Evolutionary conservation across 1,140 invertebrate genomes (phyloP), one percentile per base, ranked within the genome.

Genomic region (Macrocentrus cingulum): DNA sequence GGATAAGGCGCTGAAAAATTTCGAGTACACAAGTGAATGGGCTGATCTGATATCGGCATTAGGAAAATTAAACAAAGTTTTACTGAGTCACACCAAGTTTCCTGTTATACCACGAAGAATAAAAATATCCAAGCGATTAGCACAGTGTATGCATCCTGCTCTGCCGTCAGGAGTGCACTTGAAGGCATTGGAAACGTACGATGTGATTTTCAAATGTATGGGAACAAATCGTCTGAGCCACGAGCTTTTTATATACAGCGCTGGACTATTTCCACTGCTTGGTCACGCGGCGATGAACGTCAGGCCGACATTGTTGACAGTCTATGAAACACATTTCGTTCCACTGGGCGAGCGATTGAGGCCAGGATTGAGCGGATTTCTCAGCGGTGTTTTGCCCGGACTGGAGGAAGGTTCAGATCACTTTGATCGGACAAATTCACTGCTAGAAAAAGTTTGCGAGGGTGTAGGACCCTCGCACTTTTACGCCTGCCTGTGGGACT

Each of bases 1-100:
- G 36, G 95, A 97, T 68, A 96, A 94, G 76, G 91, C 91, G 32
- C 76, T 97, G 19, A 94, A 93, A 70, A 91, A 86, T 76, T 97
- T 97, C 82, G 95, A 97, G 70, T 93, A 91, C 66, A 94, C 93
- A 16, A 93, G 90, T 68, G 95, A 97, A 86, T 97, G 95, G 94
- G 91, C 94, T 59, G 95, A 97, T 82, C 81, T 97, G 19, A 97
- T 97, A 65, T 91, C 92, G 50, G 92, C 94, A 16, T 76, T 97
- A 41, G 91, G 89, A 60, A 97, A 97, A 83, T 82, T 97, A 13
- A 94, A 94, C 71, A 97, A 96, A 84, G 94, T 94, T 15, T 81
- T 89, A 56, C 71, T 83, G 45, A 85, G 82, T 71, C 87, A 94
- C 82, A 84, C 86, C 64, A 94, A 94, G 75, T 95, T 88, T 79